phyloP scores from a whole-genome alignment of 2,888 invertebrate genomes.

The Achlya flavicornis region DNA sequence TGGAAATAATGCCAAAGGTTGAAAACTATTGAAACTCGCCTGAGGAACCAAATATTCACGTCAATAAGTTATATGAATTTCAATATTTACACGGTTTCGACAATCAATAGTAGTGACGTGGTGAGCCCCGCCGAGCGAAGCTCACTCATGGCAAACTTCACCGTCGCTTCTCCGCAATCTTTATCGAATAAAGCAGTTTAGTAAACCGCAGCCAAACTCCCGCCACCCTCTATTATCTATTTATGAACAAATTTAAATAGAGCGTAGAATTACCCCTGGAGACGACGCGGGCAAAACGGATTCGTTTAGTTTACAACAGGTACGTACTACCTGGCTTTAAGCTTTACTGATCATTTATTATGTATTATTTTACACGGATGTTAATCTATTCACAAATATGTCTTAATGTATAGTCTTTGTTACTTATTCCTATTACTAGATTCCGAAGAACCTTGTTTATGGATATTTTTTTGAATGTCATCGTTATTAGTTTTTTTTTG shows the following conservation, averaged over 20 bases:
- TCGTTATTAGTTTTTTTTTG: background rate
- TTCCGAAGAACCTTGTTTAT: no score
- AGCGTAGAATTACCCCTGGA: constrained; percentile 40
- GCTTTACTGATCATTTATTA: constrained; percentile 34
- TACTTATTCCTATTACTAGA: no score
- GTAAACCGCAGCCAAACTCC: constrained; percentile 60
- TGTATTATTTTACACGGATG: constrained; percentile 11
- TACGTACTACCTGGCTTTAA: constrained; percentile 29
- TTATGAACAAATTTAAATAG: constrained; percentile 73
- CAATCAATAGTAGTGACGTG: constrained; percentile 20
- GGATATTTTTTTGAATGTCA: no score
- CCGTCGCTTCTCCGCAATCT: constrained; percentile 60
- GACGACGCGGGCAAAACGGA: constrained; percentile 29
- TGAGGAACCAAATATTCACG: background rate
- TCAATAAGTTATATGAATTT: background rate
- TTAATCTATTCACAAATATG: background rate
- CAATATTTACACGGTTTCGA: constrained; percentile 16
- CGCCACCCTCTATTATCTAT: constrained; percentile 69
- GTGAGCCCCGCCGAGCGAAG: constrained; percentile 13
- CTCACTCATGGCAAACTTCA: constrained; percentile 39
- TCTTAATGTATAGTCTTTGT: no score
- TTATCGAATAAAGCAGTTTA: constrained; percentile 75
- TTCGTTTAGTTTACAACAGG: constrained; percentile 44
- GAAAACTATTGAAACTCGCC: no score
- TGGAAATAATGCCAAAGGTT: no score